Evolutionary conservation across 2,888 invertebrate genomes (phyloP), one percentile per base, ranked within the genome.

Genomic region (Rhynchonema sp.): DNA sequence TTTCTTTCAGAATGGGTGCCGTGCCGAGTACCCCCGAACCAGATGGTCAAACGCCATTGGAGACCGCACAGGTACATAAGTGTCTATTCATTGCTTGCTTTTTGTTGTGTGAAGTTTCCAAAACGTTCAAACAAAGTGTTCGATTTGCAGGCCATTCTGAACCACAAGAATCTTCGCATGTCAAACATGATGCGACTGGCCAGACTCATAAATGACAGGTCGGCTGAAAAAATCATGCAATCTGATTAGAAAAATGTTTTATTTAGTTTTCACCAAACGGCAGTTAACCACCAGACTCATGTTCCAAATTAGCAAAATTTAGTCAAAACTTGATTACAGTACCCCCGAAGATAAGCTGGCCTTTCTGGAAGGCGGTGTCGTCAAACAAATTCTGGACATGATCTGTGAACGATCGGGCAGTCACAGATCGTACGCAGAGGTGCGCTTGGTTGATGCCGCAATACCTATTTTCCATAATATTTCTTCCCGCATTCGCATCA

Each of bases 301-400:
- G n/a, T n/a, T n/a, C n/a, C n/a, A n/a, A n/a, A n/a, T n/a, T n/a
- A n/a, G n/a, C n/a, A 60, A 17, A 59, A 26, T 38, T 25, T 28
- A 20, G 1, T 30, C 22, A 53, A 61, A 67, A 27, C 64, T 70
- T 59, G 64, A 62, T 54, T 67, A 68, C 27, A 56, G 64, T 20
- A 63, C 64, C 1, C 57, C 60, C n/a, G 63, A 63, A 9, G 69
- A 70, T 38, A 66, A 68, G 53, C 60, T 63, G 30, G 59, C 62
- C 27, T 61, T 71, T 26, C 61, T 64, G 30, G 64, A 66, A 20
- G 60, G 62, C 17, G 68, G 68, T 22, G 64, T 71, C 13, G 58
- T 70, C 9, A 3, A 20, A 17, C 3, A 9, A 30, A 30, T 59
- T n/a, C 2, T 53, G 9, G 65, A 64, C 30, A 63, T 63, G 29